Conservation (phyloP, 2,888 invertebrate genomes). For the Operophtera brumata region DNA sequence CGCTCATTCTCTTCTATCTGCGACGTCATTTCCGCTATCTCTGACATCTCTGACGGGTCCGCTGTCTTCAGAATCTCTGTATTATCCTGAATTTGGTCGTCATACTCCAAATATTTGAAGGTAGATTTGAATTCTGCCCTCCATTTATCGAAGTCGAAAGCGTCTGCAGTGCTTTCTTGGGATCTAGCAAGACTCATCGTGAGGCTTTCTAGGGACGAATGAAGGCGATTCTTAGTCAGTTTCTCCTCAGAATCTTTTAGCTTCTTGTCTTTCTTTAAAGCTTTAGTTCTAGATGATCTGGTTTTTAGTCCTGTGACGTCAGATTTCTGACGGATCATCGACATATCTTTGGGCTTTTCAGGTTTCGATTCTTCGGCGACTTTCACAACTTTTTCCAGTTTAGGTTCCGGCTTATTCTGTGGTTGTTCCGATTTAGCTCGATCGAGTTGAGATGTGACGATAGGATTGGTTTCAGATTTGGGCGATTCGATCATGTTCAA, state of each 20-base stretch:
- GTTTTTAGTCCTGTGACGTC: slow-evolving; percentile 82
- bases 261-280: slow-evolving; percentile 61
- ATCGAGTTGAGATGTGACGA: slow-evolving; percentile 51
- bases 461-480: slow-evolving; percentile 63
- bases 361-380: slow-evolving; percentile 27
- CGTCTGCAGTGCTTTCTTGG: slow-evolving; percentile 67
- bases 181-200: slow-evolving; percentile 67
- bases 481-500: slow-evolving; percentile 80
- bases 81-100: slow-evolving; percentile 66
- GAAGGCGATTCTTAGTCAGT: slow-evolving; percentile 65
- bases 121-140: slow-evolving; percentile 67
- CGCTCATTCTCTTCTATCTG: slow-evolving; percentile 78
- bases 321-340: slow-evolving; percentile 81
- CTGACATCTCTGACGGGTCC: slow-evolving; percentile 74
- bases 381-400: slow-evolving; percentile 20
- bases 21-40: slow-evolving; percentile 76
- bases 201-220: slow-evolving; percentile 71
- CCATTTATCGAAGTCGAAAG: slow-evolving; percentile 75
- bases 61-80: slow-evolving; percentile 68
- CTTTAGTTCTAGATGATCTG: slow-evolving; percentile 59
- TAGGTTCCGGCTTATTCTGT: slow-evolving; percentile 33
- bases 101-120: slow-evolving; percentile 69
- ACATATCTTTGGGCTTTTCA: slow-evolving; percentile 50
- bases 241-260: slow-evolving; percentile 51
- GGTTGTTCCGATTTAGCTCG: slow-evolving; percentile 71